Evolutionary conservation across 1,140 invertebrate species (phyloP).

Genomic region (Hycleus phaleratus): DNA sequence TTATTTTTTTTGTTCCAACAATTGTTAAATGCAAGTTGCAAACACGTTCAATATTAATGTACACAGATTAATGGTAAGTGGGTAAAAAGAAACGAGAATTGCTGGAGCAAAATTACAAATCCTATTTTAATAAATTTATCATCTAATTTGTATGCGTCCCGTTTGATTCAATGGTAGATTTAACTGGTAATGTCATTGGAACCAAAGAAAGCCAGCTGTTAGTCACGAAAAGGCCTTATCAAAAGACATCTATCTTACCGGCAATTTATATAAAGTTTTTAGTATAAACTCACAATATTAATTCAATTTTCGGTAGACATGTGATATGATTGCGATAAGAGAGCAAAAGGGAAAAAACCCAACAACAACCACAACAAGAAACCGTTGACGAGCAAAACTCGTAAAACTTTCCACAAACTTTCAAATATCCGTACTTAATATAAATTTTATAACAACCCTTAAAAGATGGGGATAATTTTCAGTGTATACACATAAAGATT

Average conservation of each 20-base stretch:
- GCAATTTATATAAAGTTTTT: slow-evolving; percentile 5
- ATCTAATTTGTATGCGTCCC: slow-evolving; percentile 12
- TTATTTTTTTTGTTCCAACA: too few relatives aligned
- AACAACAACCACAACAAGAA: too few relatives aligned
- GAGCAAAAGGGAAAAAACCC: too few relatives aligned
- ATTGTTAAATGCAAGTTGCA: neutral
- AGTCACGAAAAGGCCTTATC: slow-evolving; percentile 6
- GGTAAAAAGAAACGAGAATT: too few relatives aligned
- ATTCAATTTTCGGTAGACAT: slow-evolving; percentile 4
- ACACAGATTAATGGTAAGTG: too few relatives aligned
- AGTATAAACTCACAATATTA: slow-evolving; percentile 11
- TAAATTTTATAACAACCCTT: too few relatives aligned
- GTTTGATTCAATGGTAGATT: neutral
- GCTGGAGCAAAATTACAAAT: slow-evolving; percentile 1
- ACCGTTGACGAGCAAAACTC: too few relatives aligned
- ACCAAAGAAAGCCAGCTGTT: slow-evolving; percentile 12
- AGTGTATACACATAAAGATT: too few relatives aligned
- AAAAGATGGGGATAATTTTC: too few relatives aligned
- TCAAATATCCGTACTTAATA: too few relatives aligned
- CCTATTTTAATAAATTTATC: slow-evolving; percentile 9
- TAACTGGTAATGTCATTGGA: neutral
- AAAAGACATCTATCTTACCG: slow-evolving; percentile 1
- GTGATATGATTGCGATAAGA: neutral
- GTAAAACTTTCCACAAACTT: too few relatives aligned
- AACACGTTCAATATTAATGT: too few relatives aligned